These are phyloP conservation scores for Enteromius anoplus DNA, from an alignment of 2,797 vertebrate species.

Conservation along the genomic window DNA sequence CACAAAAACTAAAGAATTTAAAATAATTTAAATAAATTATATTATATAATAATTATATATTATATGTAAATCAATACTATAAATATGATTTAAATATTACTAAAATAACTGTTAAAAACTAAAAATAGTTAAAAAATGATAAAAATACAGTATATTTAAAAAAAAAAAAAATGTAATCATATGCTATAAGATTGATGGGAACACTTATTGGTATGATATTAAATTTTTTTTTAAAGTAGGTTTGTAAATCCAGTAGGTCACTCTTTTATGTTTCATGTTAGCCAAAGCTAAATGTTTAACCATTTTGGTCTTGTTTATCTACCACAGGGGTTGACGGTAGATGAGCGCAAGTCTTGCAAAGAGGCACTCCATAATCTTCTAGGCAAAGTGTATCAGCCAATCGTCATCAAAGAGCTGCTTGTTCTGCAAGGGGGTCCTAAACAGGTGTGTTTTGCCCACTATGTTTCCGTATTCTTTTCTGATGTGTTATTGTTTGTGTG, in stretches of 20 bases:
- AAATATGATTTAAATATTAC: background rate
- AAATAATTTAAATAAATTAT: no score
- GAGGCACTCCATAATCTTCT: constrained; percentile 79
- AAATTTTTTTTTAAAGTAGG: background rate
- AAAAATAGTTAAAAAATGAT: no score
- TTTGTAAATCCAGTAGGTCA: background rate
- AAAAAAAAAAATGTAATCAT: background rate
- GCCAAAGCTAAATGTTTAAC: background rate
- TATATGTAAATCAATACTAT: no score
- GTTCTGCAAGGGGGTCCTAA: constrained; percentile 87
- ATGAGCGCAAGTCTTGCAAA: constrained; percentile 75
- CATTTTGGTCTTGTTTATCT: background rate
- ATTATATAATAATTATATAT: no score
- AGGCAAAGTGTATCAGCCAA: constrained; percentile 88
- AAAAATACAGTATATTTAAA: background rate
- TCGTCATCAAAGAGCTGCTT: constrained; percentile 88
- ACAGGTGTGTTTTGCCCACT: constrained; percentile 75
- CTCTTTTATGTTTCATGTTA: constrained; percentile 1
- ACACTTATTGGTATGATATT: background rate
- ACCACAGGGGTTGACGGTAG: constrained; percentile 76
- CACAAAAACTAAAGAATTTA: background rate
- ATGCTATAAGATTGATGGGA: background rate
- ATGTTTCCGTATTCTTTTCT: background rate
- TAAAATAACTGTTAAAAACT: background rate
- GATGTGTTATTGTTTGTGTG: background rate